Evolutionary conservation across 2,113 vertebrate genomes (phyloP).

Genomic region (Odontesthes bonariensis): DNA sequence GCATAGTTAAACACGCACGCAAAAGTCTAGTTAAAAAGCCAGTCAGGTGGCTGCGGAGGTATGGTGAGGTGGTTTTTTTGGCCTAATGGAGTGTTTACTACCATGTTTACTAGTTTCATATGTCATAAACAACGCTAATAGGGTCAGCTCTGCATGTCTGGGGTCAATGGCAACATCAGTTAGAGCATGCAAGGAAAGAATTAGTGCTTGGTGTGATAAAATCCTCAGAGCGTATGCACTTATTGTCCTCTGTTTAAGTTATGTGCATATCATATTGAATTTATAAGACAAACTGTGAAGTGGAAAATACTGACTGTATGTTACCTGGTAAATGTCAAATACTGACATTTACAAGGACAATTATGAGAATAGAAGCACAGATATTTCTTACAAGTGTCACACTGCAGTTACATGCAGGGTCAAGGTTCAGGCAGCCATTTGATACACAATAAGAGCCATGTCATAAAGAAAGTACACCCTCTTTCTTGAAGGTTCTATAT

Average conservation of each 20-base stretch:
- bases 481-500: not conserved
- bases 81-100: conserved; percentile 78
- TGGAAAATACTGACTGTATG: conserved; percentile 61
- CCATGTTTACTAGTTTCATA: conserved; percentile 74
- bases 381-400: conserved; percentile 50
- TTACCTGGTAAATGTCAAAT: conserved; percentile 70
- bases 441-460: not conserved
- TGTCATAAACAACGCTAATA: conserved; percentile 76
- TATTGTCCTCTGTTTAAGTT: conserved; percentile 51
- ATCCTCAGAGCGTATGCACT: conserved; percentile 62
- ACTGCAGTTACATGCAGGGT: conserved; percentile 52
- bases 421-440: conserved; percentile 55
- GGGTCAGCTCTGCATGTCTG: conserved; percentile 76
- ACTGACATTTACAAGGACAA: conserved; percentile 75
- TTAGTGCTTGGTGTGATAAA: conserved; percentile 53
- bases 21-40: conserved; percentile 32
- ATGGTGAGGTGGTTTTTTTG: conserved; percentile 26
- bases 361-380: conserved; percentile 61
- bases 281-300: conserved; percentile 48
- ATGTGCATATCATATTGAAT: conserved; percentile 63
- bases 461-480: not conserved
- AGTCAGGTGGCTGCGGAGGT: conserved; percentile 17
- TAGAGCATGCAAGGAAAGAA: conserved; percentile 40
- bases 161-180: conserved; percentile 68
- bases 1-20: conserved; percentile 15